These are phyloP conservation scores for Ceryle rudis DNA, from an alignment of 2,797 vertebrate genomes.

Conservation along the genomic window DNA sequence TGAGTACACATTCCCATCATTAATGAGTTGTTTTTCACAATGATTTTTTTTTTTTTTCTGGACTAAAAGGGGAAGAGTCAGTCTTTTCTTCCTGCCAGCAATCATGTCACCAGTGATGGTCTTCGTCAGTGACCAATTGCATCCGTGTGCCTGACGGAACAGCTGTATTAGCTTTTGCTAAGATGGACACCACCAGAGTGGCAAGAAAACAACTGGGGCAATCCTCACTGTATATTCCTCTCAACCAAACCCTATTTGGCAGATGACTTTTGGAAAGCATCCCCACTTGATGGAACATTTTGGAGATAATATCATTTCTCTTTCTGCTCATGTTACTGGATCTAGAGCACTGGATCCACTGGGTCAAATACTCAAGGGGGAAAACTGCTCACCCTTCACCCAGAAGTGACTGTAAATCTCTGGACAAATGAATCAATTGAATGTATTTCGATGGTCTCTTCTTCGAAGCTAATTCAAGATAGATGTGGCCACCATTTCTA, in stretches of 20 bases:
- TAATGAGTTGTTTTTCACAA: not conserved
- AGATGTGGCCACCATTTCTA: not conserved
- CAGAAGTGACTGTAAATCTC: not conserved
- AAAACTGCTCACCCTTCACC: not conserved
- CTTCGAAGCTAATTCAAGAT: not conserved
- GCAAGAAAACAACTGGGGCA: not conserved
- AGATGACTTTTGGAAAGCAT: not conserved
- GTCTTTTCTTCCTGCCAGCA: not conserved
- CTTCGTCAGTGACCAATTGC: not conserved
- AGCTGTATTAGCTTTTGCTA: not conserved
- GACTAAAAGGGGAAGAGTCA: not conserved
- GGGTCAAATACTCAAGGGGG: not conserved
- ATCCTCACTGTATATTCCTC: not conserved
- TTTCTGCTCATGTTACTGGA: not conserved
- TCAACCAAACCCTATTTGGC: not conserved
- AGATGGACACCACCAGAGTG: not conserved
- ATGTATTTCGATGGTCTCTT: not conserved
- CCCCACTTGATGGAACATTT: not conserved
- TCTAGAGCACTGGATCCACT: not conserved
- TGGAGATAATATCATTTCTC: not conserved
- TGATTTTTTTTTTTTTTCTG: not conserved
- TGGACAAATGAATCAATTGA: not conserved
- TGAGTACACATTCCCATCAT: not conserved
- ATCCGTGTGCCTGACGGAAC: not conserved
- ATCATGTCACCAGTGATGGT: not conserved